These are phyloP conservation scores for Mythimna lalbum DNA, from an alignment of 2,888 invertebrate genomes.

Conservation along the genomic window DNA sequence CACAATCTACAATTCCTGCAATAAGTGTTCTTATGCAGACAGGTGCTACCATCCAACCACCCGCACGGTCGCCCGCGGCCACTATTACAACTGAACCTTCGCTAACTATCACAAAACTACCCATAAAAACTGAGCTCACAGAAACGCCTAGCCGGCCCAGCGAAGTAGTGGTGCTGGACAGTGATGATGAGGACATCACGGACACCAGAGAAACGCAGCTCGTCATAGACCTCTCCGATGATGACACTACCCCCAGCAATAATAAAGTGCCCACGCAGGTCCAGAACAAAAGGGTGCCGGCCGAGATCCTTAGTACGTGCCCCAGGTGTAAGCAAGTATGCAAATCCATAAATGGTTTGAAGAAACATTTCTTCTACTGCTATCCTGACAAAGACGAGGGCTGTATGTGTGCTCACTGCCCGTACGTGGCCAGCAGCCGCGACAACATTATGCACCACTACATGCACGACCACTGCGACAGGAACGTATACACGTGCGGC, in stretches of 20 bases:
- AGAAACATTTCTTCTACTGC: conserved; percentile 69
- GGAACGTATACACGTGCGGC: conserved; percentile 65
- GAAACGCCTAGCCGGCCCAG: conserved; percentile 26
- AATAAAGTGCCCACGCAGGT: conserved; percentile 1
- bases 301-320: conserved; percentile 70
- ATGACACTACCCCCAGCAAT: conserved; percentile 54
- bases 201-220: conserved; percentile 17
- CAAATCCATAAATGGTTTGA: conserved; percentile 68
- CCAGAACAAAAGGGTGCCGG: conserved; percentile 31
- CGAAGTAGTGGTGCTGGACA: conserved; percentile 79
- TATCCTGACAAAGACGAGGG: conserved; percentile 57
- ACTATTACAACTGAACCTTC: conserved; percentile 1
- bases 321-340: conserved; percentile 68
- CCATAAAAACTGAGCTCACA: conserved; percentile 70
- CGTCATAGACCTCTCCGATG: conserved; percentile 73
- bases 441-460: conserved; percentile 73
- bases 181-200: conserved; percentile 79
- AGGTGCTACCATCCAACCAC: background rate
- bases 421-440: conserved; percentile 34
- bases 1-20: background rate
- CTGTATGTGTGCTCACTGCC: conserved; percentile 57
- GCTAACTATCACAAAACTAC: conserved; percentile 25
- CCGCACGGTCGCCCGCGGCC: conserved; percentile 5
- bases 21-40: background rate
- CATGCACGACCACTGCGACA: conserved; percentile 50